phyloP scores from a whole-genome alignment of 2,888 invertebrate species.

The Scaeva pyrastri region DNA sequence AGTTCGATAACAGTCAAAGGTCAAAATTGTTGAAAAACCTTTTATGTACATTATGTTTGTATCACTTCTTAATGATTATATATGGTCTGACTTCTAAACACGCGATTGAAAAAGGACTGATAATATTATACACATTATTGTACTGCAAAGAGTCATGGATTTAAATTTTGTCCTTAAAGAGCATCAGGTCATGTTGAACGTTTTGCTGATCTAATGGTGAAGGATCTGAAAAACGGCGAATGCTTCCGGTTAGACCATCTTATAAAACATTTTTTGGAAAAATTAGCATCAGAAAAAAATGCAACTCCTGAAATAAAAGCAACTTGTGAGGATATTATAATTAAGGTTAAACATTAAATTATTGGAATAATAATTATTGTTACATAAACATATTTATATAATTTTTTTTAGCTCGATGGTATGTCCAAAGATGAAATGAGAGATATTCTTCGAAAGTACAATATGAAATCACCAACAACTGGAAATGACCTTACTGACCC shows the following conservation, averaged over 20 bases:
- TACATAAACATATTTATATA: background rate
- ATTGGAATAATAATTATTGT: background rate
- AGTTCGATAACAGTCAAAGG: too few species aligned
- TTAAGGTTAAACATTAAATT: slow-evolving; percentile 76
- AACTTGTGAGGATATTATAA: slow-evolving; percentile 81
- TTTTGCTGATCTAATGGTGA: slow-evolving; percentile 99
- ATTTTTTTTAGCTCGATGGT: slow-evolving; percentile 89
- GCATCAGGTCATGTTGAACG: slow-evolving; percentile 99
- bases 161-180: slow-evolving; percentile 82
- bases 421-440: slow-evolving; percentile 96
- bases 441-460: slow-evolving; percentile 91
- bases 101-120: too few species aligned
- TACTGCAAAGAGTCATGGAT: too few species aligned
- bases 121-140: background rate
- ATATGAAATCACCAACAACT: slow-evolving; percentile 97
- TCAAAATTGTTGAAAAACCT: too few species aligned
- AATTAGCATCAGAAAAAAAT: slow-evolving; percentile 93
- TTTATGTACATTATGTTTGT: too few species aligned
- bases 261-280: slow-evolving; percentile 97
- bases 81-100: too few species aligned
- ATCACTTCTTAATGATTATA: too few species aligned
- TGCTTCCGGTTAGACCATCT: slow-evolving; percentile 99
- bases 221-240: slow-evolving; percentile 97
- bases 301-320: slow-evolving; percentile 86
- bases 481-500: slow-evolving; percentile 98